Conservation (phyloP, 2,888 invertebrate species). For the Drosophila crucigera region DNA sequence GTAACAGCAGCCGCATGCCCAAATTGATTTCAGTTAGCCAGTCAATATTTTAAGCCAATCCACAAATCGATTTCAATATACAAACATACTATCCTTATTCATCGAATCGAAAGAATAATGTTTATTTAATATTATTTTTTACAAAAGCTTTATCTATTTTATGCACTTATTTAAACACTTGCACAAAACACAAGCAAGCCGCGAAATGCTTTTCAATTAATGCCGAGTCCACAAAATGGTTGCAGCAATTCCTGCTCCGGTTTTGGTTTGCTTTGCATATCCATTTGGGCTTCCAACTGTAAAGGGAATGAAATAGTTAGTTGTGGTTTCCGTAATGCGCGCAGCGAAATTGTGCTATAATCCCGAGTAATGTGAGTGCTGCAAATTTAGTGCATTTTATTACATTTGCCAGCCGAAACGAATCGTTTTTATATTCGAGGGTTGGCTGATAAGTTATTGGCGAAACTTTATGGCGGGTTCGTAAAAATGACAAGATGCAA, state of each 20-base stretch:
- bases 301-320: slow-evolving; percentile 47
- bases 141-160: neutral
- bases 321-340: slow-evolving; percentile 35
- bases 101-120: neutral
- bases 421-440: neutral
- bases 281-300: slow-evolving; percentile 46
- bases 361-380: slow-evolving; percentile 40
- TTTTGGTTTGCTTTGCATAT: slow-evolving; percentile 39
- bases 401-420: neutral
- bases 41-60: slow-evolving; percentile 21
- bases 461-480: neutral
- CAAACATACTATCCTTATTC: neutral
- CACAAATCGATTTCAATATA: slow-evolving; percentile 4
- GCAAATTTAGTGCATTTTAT: slow-evolving; percentile 10
- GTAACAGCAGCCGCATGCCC: slow-evolving; percentile 76
- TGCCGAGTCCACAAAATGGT: slow-evolving; percentile 22
- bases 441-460: neutral
- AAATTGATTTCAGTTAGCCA: slow-evolving; percentile 37
- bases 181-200: slow-evolving; percentile 8
- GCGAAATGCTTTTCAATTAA: slow-evolving; percentile 48
- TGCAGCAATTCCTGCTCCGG: slow-evolving; percentile 11
- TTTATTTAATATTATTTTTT: neutral
- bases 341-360: slow-evolving; percentile 51
- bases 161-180: slow-evolving; percentile 8
- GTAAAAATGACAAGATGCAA: neutral